Evolutionary conservation across 2,888 invertebrate species (phyloP), one percentile per base, ranked within the genome.

Genomic region (Euproctis similis): DNA sequence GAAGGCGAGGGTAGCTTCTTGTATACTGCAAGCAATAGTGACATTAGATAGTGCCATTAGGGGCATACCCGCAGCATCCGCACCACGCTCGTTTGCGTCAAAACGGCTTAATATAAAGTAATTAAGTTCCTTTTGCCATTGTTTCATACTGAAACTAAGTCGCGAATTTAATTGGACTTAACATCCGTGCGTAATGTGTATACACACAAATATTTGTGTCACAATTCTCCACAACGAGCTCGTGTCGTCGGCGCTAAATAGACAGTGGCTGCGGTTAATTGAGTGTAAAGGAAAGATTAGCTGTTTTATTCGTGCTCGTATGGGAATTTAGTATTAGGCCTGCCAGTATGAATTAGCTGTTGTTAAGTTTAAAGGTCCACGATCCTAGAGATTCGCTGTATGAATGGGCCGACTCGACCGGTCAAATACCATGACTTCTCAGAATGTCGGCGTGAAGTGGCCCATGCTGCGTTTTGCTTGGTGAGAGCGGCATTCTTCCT

Each of bases 11-110:
- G 45, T 39, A 51, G 45, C 56, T 53, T 51, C 49, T 46, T 51
- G 57, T 53, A 57, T 57, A 55, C 46, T 47, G 56, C 56, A 56
- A 63, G 59, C 61, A 66, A 67, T 74, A 72, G 72, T 59, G 64
- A 69, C 70, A 67, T 75, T 71, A 74, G 73, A n/a, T 73, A 68
- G 72, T 65, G 69, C 68, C 69, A 74, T 75, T 75, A 72, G 66
- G 61, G 64, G 59, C 53, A 54, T 56, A 58, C 59, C 60, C 63
- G 59, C 56, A 56, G 51, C 61, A 42, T 53, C 53, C 64, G 42
- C 59, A 72, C 72, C 71, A 72, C 59, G 69, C 67, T 65, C 63
- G 66, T 67, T 67, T 64, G 56, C 66, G 67, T 72, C 70, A 70
- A 72, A 76, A 76, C 62, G 66, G 67, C 69, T 75, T 74, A 73